phyloP scores from a whole-genome alignment of 2,113 vertebrate genomes.

The Verasper variegatus region DNA sequence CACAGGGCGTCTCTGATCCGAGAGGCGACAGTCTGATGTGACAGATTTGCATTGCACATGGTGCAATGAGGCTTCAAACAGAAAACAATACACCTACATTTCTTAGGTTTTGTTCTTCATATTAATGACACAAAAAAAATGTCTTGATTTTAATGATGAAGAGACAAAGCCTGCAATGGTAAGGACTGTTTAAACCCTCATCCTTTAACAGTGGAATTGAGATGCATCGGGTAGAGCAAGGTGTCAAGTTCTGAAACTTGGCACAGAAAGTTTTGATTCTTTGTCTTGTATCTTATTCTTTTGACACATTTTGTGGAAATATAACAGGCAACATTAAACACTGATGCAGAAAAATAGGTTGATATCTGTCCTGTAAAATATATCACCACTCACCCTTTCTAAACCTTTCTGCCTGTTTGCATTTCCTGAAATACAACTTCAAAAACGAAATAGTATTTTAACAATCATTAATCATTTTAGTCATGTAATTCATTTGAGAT shows the following conservation, averaged over 20 bases:
- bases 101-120: neutral
- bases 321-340: neutral
- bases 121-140: slow-evolving; percentile 5
- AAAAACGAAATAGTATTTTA: no score
- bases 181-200: neutral
- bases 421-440: no score
- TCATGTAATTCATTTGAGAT: no score
- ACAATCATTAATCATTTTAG: no score
- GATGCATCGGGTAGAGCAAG: neutral
- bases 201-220: neutral
- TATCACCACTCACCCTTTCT: no score
- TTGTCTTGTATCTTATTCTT: neutral
- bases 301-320: neutral
- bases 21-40: slow-evolving; percentile 54
- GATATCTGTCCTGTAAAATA: no score
- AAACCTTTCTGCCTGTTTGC: no score
- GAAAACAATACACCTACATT: slow-evolving; percentile 11
- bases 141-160: neutral
- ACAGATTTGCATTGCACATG: slow-evolving; percentile 53
- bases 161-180: neutral
- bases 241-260: neutral
- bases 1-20: slow-evolving; percentile 67
- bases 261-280: neutral
- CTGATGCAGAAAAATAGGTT: no score
- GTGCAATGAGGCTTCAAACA: slow-evolving; percentile 45